Conservation (phyloP, 2,797 vertebrate genomes). For the Chanos chanos region DNA sequence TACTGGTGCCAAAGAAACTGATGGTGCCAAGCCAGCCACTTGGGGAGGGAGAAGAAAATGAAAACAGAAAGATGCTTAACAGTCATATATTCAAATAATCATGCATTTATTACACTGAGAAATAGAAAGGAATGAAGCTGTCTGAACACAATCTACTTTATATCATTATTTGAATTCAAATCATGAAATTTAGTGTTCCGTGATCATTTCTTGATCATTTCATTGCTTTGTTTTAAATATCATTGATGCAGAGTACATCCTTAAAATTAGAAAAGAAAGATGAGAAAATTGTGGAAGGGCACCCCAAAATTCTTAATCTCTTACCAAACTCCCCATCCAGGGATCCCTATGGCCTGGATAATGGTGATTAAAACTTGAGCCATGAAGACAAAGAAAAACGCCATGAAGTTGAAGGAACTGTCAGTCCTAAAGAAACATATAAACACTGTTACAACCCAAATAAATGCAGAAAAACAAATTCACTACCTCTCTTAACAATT, state of each 20-base stretch:
- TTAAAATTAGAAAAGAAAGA: no score
- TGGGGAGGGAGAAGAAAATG: slow-evolving; percentile 42
- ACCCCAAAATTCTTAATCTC: no score
- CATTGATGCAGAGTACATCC: no score
- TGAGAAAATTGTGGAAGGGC: no score
- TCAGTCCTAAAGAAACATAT: slow-evolving; percentile 74
- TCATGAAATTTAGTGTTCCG: no score
- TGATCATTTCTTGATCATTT: no score
- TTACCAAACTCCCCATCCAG: slow-evolving; percentile 98
- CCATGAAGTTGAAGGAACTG: slow-evolving; percentile 98
- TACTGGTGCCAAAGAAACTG: slow-evolving; percentile 88
- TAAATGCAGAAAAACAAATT: neutral
- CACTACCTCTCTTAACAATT: neutral
- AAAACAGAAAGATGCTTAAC: no score
- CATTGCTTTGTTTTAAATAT: no score
- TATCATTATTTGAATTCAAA: no score
- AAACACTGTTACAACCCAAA: neutral
- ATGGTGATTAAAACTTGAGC: slow-evolving; percentile 93
- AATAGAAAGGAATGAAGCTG: neutral
- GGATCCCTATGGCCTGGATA: slow-evolving; percentile 93
- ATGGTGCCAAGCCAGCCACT: slow-evolving; percentile 95
- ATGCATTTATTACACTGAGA: neutral
- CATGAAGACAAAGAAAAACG: slow-evolving; percentile 98
- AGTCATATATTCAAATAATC: neutral
- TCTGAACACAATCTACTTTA: no score